phyloP scores from a whole-genome alignment of 2,888 invertebrate species.

The Melanostoma scalare region DNA sequence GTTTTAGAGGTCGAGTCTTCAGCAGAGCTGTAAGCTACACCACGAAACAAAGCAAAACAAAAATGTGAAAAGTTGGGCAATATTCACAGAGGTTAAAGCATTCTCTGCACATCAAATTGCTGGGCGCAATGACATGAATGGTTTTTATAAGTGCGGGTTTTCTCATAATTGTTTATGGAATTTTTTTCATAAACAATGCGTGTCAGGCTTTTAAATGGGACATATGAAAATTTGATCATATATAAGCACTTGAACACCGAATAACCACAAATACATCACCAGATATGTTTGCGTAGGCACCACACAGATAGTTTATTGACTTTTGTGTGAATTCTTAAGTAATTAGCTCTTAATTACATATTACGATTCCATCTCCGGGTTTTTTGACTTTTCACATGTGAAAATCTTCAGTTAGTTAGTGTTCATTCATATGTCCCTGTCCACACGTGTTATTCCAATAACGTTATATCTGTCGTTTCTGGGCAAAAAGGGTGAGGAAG shows the following conservation, averaged over 20 bases:
- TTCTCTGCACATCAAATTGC: conserved; percentile 37
- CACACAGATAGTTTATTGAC: conserved; percentile 12
- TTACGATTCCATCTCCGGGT: conserved; percentile 56
- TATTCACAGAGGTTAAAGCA: conserved; percentile 27
- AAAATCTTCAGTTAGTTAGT: conserved; percentile 46
- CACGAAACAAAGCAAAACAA: not conserved
- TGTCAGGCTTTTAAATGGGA: conserved; percentile 7
- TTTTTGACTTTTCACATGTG: conserved; percentile 46
- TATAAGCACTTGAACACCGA: conserved; percentile 39
- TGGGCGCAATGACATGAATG: conserved; percentile 27
- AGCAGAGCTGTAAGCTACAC: conserved; percentile 12
- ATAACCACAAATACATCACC: conserved; percentile 32
- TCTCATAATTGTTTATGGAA: conserved; percentile 41
- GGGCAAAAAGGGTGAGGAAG: no score
- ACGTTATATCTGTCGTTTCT: no score
- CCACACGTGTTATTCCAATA: no score
- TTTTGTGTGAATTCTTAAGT: conserved; percentile 48
- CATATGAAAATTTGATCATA: conserved; percentile 18
- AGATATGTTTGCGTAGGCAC: conserved; percentile 7
- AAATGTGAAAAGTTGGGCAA: conserved; percentile 35
- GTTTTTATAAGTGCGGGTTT: conserved; percentile 27
- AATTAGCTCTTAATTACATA: conserved; percentile 44
- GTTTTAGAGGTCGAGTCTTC: conserved; percentile 57
- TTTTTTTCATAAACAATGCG: not conserved
- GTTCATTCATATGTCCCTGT: conserved; percentile 30